Percentiles rank a stretch among this genome's conserved stretches.
Evolutionary conservation across 2,797 vertebrate species (phyloP).

Genomic region (Lagocephalus sceleratus): DNA sequence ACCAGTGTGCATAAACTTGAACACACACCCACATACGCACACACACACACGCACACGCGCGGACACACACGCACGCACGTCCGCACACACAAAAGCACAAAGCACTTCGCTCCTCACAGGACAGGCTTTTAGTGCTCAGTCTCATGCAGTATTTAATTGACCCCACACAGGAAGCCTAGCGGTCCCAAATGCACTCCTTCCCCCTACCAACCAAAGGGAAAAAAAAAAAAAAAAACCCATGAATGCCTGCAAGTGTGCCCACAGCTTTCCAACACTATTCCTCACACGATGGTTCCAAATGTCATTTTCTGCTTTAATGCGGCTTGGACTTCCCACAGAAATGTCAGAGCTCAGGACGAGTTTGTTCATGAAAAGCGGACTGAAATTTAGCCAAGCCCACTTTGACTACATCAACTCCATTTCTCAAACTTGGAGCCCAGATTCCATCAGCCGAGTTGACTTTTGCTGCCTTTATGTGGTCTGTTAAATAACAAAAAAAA

Average conservation of each 20-base stretch:
- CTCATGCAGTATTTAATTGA: constrained; percentile 87
- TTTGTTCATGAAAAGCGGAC: constrained; percentile 14
- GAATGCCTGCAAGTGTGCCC: constrained; percentile 59
- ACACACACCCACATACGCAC: constrained; percentile 36
- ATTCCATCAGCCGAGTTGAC: constrained; percentile 11
- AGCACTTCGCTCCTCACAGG: constrained; percentile 75
- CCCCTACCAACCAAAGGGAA: constrained; percentile 54
- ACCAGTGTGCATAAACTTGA: constrained; percentile 19
- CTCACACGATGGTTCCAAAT: constrained; percentile 56
- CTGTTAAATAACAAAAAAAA: neutral
- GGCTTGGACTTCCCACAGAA: constrained; percentile 44
- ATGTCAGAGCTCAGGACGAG: constrained; percentile 22
- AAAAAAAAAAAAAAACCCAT: constrained; percentile 20
- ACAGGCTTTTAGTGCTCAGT: constrained; percentile 84
- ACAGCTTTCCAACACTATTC: constrained; percentile 48
- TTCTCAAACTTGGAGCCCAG: constrained; percentile 41
- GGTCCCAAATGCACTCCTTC: constrained; percentile 77
- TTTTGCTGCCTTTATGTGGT: constrained; percentile 8
- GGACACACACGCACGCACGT: constrained; percentile 6
- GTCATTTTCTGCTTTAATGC: constrained; percentile 53
- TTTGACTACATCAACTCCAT: constrained; percentile 22
- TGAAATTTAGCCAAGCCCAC: constrained; percentile 8
- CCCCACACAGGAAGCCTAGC: constrained; percentile 80
- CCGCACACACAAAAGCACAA: constrained; percentile 54
- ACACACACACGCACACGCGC: constrained; percentile 16